phyloP scores from a whole-genome alignment of 2,888 invertebrate species.

The Nematopogon swammerdamellus region DNA sequence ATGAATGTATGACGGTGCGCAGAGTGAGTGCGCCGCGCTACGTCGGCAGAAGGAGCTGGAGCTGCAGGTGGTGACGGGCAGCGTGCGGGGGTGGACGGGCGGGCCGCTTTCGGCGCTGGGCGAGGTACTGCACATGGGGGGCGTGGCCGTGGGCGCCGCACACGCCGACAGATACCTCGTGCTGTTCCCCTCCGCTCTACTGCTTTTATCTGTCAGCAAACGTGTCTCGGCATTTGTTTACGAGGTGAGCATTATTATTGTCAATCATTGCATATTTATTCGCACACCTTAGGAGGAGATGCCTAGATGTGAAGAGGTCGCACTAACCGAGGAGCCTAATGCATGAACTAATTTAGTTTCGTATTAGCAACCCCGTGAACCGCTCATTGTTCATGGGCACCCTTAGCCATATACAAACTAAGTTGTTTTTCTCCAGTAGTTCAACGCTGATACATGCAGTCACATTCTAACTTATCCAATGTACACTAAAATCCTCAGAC shows the following conservation, averaged over 20 bases:
- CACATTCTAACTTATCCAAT: no score
- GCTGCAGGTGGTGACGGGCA: slow-evolving; percentile 89
- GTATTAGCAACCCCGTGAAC: no score
- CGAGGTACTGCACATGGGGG: slow-evolving; percentile 89
- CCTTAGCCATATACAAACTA: no score
- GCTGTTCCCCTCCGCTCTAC: slow-evolving; percentile 82
- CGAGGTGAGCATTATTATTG: slow-evolving; percentile 63
- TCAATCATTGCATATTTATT: background rate
- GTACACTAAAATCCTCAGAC: no score
- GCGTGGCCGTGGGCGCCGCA: slow-evolving; percentile 82
- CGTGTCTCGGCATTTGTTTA: slow-evolving; percentile 93
- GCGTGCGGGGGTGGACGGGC: slow-evolving; percentile 95
- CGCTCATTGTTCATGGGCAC: no score
- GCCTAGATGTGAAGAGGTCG: no score
- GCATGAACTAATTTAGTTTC: no score
- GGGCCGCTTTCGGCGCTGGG: slow-evolving; percentile 60
- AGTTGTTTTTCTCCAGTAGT: no score
- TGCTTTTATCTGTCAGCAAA: slow-evolving; percentile 88
- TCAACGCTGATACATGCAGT: no score
- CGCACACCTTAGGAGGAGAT: slow-evolving; percentile 1
- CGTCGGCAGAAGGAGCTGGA: slow-evolving; percentile 95
- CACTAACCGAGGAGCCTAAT: no score
- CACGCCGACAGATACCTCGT: slow-evolving; percentile 89
- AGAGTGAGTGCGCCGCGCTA: slow-evolving; percentile 84
- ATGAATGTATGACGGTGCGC: slow-evolving; percentile 14